Base-by-base conservation (phyloP, 2,888 invertebrate species). In the Chrysolina oricalcia region DNA sequence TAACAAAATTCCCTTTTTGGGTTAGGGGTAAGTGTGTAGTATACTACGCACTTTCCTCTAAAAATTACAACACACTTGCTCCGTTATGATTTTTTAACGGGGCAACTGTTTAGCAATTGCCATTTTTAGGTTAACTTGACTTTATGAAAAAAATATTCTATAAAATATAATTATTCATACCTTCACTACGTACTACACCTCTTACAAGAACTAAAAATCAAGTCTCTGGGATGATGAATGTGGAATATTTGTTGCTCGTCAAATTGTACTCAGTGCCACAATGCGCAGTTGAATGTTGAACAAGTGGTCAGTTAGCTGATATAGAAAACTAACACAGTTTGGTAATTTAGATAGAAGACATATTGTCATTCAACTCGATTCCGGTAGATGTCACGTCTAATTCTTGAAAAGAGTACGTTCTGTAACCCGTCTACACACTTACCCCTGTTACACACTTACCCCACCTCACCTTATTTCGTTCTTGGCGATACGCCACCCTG, bases 131-230 rank as follows among this genome's bases (percentile, higher is more conserved):
- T 56, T 13, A 56, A 56, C 53, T 15, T 56, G 8, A 21, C 53
- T 21, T 56, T 56, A 56, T 56, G 43, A 56, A 56, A 56, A 56
- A 56, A 56, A 56, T 56, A 56, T 13, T 56, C 1, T 56, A 56
- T 56, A 56, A 56, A 19, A n/a, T n/a, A 56, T 56, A 19, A 56
- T 56, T 56, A 56, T 56, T 23, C 17, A 19, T 56, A 56, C 53
- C 19, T 56, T 56, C 23, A 50, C 48, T 50, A 15, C 48, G 15
- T 15, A 50, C 48, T 50, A 50, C 48, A 50, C 43, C 21, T 53
- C 21, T 53, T 53, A 53, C 6, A 53, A 53, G 21, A 53, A 21
- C 53, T 21, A 21, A 53, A 21, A 53, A 53, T 53, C 53, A 21
- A 53, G 53, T 53, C 19, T 53, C 53, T 53, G 21, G 21, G 53